Conservation (phyloP, 92 coral and sea anemone species). For the Parazoanthus swiftii region DNA sequence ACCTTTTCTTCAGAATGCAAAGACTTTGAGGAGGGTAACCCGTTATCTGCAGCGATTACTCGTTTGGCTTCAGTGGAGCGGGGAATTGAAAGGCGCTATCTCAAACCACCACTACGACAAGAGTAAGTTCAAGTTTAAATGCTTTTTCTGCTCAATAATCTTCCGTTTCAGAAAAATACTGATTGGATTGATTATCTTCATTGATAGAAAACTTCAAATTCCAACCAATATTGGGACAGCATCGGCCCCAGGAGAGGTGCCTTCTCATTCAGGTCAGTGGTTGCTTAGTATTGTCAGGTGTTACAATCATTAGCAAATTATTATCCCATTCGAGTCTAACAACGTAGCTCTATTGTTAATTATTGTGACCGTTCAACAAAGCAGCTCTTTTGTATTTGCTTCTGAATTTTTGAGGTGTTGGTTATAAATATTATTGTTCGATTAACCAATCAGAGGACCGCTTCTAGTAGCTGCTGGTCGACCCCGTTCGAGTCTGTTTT, state of each 20-base stretch:
- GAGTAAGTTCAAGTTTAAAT: constrained; percentile 67
- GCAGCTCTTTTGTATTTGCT: too few species aligned
- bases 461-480: too few species aligned
- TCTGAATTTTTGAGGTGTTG: too few species aligned
- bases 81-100: constrained; percentile 89
- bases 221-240: constrained; percentile 92
- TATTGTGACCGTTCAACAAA: too few species aligned
- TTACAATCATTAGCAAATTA: too few species aligned
- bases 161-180: not conserved
- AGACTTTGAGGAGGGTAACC: constrained; percentile 57
- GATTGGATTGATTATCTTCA: not conserved
- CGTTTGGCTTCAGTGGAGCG: constrained; percentile 85
- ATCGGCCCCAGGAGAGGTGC: constrained; percentile 91
- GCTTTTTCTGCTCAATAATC: not conserved
- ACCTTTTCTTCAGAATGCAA: constrained; percentile 51
- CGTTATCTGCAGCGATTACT: constrained; percentile 79
- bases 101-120: constrained; percentile 89
- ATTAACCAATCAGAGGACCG: too few species aligned
- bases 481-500: too few species aligned
- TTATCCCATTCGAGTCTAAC: too few species aligned
- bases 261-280: constrained; percentile 59
- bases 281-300: not conserved
- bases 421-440: too few species aligned
- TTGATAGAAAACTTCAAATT: constrained; percentile 79
- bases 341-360: too few species aligned